These are phyloP conservation scores for Pogonomyrmex barbatus DNA, from an alignment of 1,140 invertebrate species.

Conservation along the genomic window DNA sequence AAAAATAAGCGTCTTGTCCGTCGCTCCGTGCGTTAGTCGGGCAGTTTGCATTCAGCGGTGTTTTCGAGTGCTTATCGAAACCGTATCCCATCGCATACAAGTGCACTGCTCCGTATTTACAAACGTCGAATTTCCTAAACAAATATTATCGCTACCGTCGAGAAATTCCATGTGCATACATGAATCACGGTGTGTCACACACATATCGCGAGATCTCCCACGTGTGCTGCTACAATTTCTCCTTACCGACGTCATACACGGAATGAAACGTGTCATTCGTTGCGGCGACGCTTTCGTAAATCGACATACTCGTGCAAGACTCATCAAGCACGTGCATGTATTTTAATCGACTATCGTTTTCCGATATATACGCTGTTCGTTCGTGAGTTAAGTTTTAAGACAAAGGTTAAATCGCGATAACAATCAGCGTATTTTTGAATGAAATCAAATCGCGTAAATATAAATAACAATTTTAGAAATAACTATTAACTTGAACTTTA, in stretches of 20 bases:
- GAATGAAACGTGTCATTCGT: conserved; percentile 65
- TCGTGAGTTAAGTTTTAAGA: conserved; percentile 16
- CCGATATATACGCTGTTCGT: conserved; percentile 25
- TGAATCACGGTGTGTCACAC: conserved; percentile 56
- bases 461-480: conserved; percentile 5
- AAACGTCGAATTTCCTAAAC: conserved; percentile 54
- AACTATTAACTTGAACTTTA: not conserved
- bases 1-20: conserved; percentile 31
- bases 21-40: conserved; percentile 10
- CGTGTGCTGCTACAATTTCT: conserved; percentile 67
- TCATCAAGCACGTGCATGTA: conserved; percentile 12
- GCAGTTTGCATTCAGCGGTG: not conserved
- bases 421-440: not conserved
- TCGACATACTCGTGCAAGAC: conserved; percentile 32
- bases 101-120: conserved; percentile 27
- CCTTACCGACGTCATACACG: conserved; percentile 48
- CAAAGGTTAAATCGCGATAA: conserved; percentile 24
- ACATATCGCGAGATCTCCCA: conserved; percentile 59
- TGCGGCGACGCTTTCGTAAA: conserved; percentile 56
- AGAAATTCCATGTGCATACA: conserved; percentile 52
- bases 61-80: conserved; percentile 52
- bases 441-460: not conserved
- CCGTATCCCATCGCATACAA: not conserved
- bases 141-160: conserved; percentile 54
- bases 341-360: conserved; percentile 48